These are phyloP conservation scores for Cryptomyrus ogoouensis DNA, from an alignment of 2,113 vertebrate genomes.

Conservation along the genomic window DNA sequence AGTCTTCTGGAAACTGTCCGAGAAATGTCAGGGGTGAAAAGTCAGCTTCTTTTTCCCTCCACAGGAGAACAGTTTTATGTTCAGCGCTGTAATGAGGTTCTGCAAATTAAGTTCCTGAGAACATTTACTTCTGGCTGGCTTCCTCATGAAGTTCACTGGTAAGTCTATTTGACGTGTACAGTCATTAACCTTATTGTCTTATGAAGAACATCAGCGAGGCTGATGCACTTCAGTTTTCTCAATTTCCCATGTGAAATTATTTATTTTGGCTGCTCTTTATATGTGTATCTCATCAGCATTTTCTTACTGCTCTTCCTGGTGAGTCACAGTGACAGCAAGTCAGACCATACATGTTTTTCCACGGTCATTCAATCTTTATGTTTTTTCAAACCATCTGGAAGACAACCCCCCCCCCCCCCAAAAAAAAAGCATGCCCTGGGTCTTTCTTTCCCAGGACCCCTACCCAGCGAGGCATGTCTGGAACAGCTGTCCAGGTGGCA, in stretches of 20 bases:
- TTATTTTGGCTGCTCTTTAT: background rate
- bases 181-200: background rate
- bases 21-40: background rate
- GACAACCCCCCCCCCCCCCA: background rate
- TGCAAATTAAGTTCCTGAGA: background rate
- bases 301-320: background rate
- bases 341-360: background rate
- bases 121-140: background rate
- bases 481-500: background rate
- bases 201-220: background rate
- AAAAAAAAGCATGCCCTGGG: background rate
- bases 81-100: background rate
- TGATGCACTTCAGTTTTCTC: background rate
- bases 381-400: background rate
- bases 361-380: background rate
- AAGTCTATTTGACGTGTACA: background rate
- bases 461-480: background rate
- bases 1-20: background rate
- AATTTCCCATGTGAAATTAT: background rate
- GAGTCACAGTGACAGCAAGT: background rate
- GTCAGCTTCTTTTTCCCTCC: background rate
- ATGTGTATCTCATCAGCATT: background rate
- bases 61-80: background rate
- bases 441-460: background rate
- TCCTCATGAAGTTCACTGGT: background rate